Evolutionary conservation across 2,888 invertebrate genomes (phyloP).

Genomic region (Heliconius cydno): DNA sequence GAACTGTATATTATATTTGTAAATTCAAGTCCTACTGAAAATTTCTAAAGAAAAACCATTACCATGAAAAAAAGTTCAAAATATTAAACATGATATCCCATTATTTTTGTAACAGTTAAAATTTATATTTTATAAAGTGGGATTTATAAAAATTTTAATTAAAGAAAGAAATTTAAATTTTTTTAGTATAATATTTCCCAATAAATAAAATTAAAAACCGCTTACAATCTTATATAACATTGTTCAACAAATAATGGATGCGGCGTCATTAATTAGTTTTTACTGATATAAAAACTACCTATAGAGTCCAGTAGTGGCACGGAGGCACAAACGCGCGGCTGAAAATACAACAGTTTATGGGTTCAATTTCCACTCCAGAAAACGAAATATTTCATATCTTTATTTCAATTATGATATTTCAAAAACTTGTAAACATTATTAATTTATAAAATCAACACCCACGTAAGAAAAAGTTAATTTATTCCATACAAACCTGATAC

Average conservation of each 20-base stretch:
- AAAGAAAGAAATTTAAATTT: not conserved
- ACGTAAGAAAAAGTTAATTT: slow-evolving; percentile 36
- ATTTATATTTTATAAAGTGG: not conserved
- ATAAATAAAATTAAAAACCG: slow-evolving; percentile 15
- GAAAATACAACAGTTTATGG: no score
- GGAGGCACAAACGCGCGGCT: no score
- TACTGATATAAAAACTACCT: not conserved
- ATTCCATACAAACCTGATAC: slow-evolving; percentile 43
- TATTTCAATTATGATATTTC: no score
- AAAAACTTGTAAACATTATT: no score
- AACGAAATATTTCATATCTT: no score
- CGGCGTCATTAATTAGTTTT: not conserved
- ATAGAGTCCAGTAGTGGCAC: no score
- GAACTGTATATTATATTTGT: not conserved
- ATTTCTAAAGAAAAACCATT: not conserved
- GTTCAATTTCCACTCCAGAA: no score
- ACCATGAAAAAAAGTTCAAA: not conserved
- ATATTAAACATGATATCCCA: not conserved
- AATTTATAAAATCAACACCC: slow-evolving; percentile 12
- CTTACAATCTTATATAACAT: slow-evolving; percentile 5
- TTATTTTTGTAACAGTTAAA: not conserved
- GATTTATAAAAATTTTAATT: slow-evolving; percentile 2
- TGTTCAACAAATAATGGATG: slow-evolving; percentile 3
- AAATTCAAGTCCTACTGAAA: not conserved
- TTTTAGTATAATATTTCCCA: not conserved